Conservation (phyloP, 2,113 vertebrate species). For the Tichodroma muraria region DNA sequence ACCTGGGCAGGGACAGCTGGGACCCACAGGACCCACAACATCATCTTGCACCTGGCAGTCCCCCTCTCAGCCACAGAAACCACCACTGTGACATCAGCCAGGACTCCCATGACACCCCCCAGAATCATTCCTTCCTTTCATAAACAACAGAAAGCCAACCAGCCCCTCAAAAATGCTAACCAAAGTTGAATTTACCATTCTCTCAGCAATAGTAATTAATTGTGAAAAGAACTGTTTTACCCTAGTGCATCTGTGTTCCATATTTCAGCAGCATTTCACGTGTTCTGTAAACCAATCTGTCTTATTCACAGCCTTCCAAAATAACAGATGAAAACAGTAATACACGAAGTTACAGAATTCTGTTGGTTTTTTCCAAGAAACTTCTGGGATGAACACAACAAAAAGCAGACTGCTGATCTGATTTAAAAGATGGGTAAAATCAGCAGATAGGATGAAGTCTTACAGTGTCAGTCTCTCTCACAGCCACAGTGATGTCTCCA, state of each 20-base stretch:
- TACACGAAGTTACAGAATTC: not conserved
- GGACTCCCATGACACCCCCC: not conserved
- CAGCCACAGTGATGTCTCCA: accelerated
- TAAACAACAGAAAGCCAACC: not conserved
- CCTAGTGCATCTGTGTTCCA: not conserved
- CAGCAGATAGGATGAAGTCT: not conserved
- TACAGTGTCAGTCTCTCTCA: not conserved
- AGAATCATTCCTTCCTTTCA: not conserved
- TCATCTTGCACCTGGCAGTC: accelerated
- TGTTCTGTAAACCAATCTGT: not conserved
- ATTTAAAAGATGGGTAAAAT: not conserved
- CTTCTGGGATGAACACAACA: not conserved
- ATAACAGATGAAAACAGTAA: not conserved
- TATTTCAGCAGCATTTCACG: not conserved
- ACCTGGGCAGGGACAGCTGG: not conserved
- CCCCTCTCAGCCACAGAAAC: too few species aligned
- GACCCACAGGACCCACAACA: not conserved
- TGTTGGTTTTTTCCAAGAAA: not conserved
- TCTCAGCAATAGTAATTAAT: not conserved
- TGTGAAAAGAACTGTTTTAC: not conserved
- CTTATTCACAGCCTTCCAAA: not conserved
- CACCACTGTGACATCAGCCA: not conserved
- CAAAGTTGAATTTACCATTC: not conserved
- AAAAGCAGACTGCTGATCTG: not conserved
- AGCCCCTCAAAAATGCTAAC: not conserved